phyloP scores from a whole-genome alignment of 1,140 invertebrate genomes.

The Ptiloglossa arizonensis region DNA sequence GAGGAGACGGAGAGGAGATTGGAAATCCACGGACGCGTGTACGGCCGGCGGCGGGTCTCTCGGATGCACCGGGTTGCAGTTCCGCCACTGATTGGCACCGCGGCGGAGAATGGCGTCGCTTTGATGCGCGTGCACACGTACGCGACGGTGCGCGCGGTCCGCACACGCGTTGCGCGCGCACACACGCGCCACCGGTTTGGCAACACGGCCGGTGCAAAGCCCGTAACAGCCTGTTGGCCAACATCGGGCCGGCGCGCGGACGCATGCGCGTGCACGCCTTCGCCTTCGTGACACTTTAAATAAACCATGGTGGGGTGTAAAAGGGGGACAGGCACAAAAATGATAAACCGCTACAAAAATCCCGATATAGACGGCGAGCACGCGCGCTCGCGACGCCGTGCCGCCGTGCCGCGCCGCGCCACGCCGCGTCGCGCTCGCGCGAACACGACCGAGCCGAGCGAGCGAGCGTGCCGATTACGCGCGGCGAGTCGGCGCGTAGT shows the following conservation, averaged over 20 bases:
- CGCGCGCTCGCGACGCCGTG: not conserved
- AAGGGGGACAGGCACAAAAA: slow-evolving; percentile 58
- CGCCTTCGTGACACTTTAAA: slow-evolving; percentile 66
- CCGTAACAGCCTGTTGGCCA: slow-evolving; percentile 66
- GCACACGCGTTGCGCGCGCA: not conserved
- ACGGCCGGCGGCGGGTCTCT: slow-evolving; percentile 24
- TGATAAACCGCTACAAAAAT: slow-evolving; percentile 66
- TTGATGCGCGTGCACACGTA: not conserved
- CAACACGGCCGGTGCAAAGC: slow-evolving; percentile 63
- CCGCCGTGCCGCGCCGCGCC: too few species aligned
- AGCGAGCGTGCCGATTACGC: slow-evolving; percentile 48
- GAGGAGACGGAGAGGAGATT: slow-evolving; percentile 29
- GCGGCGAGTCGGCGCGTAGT: slow-evolving; percentile 13
- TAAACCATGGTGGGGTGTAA: slow-evolving; percentile 59
- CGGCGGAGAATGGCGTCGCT: slow-evolving; percentile 54
- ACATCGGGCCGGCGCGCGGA: slow-evolving; percentile 48
- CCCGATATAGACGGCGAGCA: slow-evolving; percentile 56
- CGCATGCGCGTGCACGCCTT: slow-evolving; percentile 61
- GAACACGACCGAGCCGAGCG: not conserved
- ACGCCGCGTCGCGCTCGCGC: not conserved
- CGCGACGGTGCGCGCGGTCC: too few species aligned
- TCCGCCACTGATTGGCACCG: slow-evolving; percentile 63
- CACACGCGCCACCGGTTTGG: slow-evolving; percentile 52
- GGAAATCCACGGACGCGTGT: slow-evolving; percentile 44
- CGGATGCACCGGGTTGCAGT: slow-evolving; percentile 62